Conservation (phyloP, 2,888 invertebrate genomes). For the Adineta ricciae region DNA sequence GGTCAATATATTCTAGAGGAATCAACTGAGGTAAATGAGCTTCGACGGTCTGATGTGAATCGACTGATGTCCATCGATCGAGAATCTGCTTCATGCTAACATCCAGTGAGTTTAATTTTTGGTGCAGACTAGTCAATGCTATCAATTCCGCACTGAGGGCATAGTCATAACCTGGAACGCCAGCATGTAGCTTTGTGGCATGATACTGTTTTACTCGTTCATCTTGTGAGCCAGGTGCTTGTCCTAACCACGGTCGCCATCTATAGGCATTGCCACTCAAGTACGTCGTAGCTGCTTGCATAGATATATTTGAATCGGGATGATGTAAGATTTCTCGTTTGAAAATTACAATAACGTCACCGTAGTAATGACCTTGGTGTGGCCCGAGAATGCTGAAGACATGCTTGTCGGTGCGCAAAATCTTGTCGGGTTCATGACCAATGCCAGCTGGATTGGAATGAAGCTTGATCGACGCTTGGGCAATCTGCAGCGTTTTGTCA, state of each 20-base stretch:
- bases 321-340: not conserved
- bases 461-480: not conserved
- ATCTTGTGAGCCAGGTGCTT: not conserved
- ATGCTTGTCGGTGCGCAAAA: not conserved
- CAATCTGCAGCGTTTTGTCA: not conserved
- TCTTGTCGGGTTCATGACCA: not conserved
- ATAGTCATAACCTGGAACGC: not conserved
- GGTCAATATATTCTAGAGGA: not conserved
- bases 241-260: not conserved
- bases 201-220: not conserved
- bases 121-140: not conserved
- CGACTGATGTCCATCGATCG: not conserved
- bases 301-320: not conserved
- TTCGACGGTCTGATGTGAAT: not conserved
- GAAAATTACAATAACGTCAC: not conserved
- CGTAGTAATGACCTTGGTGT: not conserved
- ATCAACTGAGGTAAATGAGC: not conserved
- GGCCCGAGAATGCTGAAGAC: not conserved
- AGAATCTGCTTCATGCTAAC: too few relatives aligned
- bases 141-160: not conserved
- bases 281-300: not conserved
- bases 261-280: not conserved
- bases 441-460: not conserved
- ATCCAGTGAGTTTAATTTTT: not conserved
- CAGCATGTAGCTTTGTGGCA: not conserved